Evolutionary conservation across 2,113 vertebrate genomes (phyloP).

Genomic region (Urocitellus parryii): DNA sequence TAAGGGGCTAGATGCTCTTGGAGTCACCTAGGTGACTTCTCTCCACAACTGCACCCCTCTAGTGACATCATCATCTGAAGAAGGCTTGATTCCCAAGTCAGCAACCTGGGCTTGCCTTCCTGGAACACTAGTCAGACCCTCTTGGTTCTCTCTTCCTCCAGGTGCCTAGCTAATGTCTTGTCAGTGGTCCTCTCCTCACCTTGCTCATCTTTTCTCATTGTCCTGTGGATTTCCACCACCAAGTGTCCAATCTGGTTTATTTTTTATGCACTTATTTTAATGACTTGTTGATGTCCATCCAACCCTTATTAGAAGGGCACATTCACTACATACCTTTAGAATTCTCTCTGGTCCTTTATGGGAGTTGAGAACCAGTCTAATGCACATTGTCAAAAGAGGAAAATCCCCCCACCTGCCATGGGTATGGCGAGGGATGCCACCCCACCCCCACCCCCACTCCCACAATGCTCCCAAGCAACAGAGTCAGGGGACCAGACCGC

Average conservation of each 20-base stretch:
- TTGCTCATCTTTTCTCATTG: background rate
- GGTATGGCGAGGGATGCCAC: background rate
- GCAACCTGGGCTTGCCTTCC: background rate
- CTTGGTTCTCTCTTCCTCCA: background rate
- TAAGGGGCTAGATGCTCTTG: background rate
- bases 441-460: rapidly evolving
- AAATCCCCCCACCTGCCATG: background rate
- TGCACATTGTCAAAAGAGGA: background rate
- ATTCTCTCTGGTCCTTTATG: background rate
- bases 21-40: background rate
- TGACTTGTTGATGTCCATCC: background rate
- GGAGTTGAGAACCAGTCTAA: background rate
- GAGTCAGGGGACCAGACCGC: conserved; percentile 25
- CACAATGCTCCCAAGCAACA: conserved; percentile 24
- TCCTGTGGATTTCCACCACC: background rate
- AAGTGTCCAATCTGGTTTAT: background rate
- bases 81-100: background rate
- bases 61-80: background rate
- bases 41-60: background rate
- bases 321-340: background rate
- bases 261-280: background rate
- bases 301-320: background rate
- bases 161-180: background rate
- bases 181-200: background rate
- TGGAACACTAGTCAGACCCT: background rate